A percentile compares a stretch with the other conserved stretches of the same genome.
These are phyloP conservation scores for Ailurus styani DNA, from an alignment of 2,113 vertebrate species.

Conservation along the genomic window DNA sequence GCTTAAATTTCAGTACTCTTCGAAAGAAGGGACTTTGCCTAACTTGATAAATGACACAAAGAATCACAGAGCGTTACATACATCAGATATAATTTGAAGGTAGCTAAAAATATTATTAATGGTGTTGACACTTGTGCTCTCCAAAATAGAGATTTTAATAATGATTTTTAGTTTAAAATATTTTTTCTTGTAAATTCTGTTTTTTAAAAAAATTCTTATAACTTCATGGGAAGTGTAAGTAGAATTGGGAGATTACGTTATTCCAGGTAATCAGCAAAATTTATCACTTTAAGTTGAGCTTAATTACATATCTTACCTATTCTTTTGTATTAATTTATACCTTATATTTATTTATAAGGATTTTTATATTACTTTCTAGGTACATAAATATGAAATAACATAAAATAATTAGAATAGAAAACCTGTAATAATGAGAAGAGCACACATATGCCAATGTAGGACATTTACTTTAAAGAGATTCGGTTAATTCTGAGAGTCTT, in stretches of 20 bases:
- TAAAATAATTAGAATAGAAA: background rate
- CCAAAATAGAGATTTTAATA: background rate
- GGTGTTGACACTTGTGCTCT: fast-evolving
- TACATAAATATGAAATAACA: background rate
- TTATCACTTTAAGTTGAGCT: background rate
- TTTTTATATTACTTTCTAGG: background rate
- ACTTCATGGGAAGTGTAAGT: background rate
- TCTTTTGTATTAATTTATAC: background rate
- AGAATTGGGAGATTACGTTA: background rate
- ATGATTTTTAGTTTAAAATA: background rate
- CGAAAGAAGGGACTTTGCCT: background rate
- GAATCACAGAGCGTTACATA: background rate
- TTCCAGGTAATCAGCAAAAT: background rate
- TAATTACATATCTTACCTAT: background rate
- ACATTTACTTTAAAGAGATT: background rate
- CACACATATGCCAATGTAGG: background rate
- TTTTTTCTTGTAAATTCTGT: background rate
- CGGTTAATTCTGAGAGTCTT: background rate
- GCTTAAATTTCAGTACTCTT: background rate
- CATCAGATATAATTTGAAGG: background rate
- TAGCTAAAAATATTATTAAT: background rate
- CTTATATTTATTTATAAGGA: background rate
- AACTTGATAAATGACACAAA: background rate
- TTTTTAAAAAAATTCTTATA: background rate
- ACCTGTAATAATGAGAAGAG: background rate